Conservation (phyloP, 1,140 invertebrate species). For the Drosophila nannoptera region DNA sequence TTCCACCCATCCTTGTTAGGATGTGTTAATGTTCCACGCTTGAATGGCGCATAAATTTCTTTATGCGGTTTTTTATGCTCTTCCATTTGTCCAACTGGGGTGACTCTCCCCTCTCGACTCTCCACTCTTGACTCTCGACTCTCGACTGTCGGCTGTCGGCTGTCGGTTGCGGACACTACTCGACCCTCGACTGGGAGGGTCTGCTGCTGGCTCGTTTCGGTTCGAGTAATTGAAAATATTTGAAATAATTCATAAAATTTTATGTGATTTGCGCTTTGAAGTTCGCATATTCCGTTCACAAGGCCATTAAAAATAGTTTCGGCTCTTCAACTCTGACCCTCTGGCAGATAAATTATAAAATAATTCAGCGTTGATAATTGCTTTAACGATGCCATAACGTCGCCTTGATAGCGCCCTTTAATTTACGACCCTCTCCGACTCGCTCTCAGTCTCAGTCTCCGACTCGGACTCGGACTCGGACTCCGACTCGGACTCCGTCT, state of each 20-base stretch:
- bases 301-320: conserved; percentile 53
- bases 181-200: conserved; percentile 17
- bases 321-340: conserved; percentile 3
- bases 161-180: conserved; percentile 27
- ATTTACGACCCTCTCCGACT: conserved; percentile 51
- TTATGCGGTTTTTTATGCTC: conserved; percentile 64
- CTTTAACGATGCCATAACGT: conserved; percentile 75
- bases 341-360: conserved; percentile 12
- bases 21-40: conserved; percentile 74
- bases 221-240: conserved; percentile 73
- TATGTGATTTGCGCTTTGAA: conserved; percentile 64
- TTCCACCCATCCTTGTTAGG: conserved; percentile 38
- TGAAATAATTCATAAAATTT: conserved; percentile 77
- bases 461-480: too few relatives aligned
- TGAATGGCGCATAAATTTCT: conserved; percentile 74
- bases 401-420: conserved; percentile 58
- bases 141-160: neutral
- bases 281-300: conserved; percentile 42
- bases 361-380: conserved; percentile 69
- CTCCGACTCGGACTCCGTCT: neutral
- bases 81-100: conserved; percentile 48
- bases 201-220: too few relatives aligned
- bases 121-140: conserved; percentile 4
- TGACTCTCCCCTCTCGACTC: conserved; percentile 45
- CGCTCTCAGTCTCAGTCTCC: neutral